These are phyloP conservation scores for Esox lucius DNA, from an alignment of 2,797 vertebrate species.

Conservation along the genomic window DNA sequence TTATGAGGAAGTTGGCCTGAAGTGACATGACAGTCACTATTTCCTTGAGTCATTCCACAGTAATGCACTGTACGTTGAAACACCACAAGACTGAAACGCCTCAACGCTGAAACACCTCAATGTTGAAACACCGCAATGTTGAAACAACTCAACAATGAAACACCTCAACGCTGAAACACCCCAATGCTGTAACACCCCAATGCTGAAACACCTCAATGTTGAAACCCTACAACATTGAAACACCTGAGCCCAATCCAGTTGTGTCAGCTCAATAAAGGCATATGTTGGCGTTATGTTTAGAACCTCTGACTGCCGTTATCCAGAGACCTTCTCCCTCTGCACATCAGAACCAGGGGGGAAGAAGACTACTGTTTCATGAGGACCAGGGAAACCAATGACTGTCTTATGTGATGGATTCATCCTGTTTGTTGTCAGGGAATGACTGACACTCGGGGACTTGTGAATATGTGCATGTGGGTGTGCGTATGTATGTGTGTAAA, in stretches of 20 bases:
- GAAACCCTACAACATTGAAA: too few species aligned
- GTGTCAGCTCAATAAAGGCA: not conserved
- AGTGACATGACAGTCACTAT: not conserved
- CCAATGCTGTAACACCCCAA: not conserved
- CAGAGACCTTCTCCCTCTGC: not conserved
- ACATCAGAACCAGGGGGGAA: not conserved
- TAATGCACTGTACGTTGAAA: not conserved
- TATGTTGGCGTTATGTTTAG: not conserved
- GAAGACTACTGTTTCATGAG: not conserved
- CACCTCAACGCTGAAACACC: too few species aligned
- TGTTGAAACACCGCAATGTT: too few species aligned
- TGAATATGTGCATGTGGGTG: not conserved
- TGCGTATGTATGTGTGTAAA: not conserved
- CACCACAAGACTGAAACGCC: not conserved
- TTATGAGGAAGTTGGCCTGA: constrained; percentile 34
- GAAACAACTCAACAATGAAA: too few species aligned
- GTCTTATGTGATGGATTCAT: not conserved
- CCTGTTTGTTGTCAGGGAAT: not conserved
- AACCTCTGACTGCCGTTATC: too few species aligned
- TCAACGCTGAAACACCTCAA: too few species aligned
- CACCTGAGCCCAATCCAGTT: not conserved
- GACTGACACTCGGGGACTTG: not conserved
- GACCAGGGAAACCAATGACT: not conserved
- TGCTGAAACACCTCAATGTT: not conserved
- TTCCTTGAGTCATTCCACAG: not conserved